Evolutionary conservation across 1,140 invertebrate species (phyloP).

Genomic region (Drepana arcuata): DNA sequence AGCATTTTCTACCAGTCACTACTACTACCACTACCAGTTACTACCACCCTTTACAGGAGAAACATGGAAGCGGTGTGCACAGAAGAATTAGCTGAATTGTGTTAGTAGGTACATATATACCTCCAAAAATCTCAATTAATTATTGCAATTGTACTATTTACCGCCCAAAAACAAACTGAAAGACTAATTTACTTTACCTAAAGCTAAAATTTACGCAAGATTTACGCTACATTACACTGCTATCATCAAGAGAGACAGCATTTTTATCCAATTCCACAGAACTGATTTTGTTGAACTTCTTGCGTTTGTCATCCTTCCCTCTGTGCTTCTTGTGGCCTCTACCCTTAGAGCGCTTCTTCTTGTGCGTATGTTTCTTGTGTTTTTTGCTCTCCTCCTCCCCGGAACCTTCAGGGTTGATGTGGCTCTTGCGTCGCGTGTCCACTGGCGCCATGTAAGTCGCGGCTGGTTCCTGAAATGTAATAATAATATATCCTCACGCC

Average conservation of each 20-base stretch:
- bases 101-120: no score
- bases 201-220: no score
- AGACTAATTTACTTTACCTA: no score
- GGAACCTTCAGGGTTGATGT: constrained; percentile 4
- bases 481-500: no score
- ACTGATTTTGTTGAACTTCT: constrained; percentile 20
- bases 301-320: constrained; percentile 28
- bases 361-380: constrained; percentile 18
- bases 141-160: no score
- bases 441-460: constrained; percentile 47
- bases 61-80: no score
- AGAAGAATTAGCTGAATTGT: no score
- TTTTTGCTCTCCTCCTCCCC: constrained; percentile 18
- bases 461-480: constrained; percentile 23
- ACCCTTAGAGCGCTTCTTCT: constrained; percentile 11
- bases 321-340: constrained; percentile 26
- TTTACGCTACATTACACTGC: constrained; percentile 19
- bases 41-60: no score
- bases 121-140: no score
- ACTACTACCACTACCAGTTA: no score
- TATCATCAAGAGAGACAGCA: constrained; percentile 32
- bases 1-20: no score
- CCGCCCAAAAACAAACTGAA: no score
- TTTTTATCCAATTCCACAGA: constrained; percentile 35
- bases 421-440: constrained; percentile 22